Evolutionary conservation across 2,113 vertebrate species (phyloP), one percentile per base, ranked within the genome.

Genomic region (Sturnira hondurensis): DNA sequence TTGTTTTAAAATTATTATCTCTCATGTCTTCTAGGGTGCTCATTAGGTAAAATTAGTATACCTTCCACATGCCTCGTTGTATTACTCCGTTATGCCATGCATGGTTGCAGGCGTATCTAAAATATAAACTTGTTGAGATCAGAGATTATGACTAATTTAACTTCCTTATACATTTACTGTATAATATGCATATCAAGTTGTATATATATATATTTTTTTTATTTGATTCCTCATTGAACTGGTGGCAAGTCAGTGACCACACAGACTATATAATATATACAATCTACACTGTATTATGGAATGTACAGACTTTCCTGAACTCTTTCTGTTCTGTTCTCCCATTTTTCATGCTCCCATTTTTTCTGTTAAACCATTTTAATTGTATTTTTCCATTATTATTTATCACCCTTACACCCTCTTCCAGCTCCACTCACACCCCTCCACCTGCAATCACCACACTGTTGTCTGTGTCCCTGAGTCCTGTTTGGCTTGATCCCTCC

Each of bases 1-100:
- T 52, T 26, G 70, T 73, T 92, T 87, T 8, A 84, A 80, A 97
- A 87, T 76, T 78, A 84, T 81, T 78, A 13, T 61, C n/a, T 68
- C 16, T 78, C 14, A 68, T 45, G 2, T 80, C 17, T 90, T 74
- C 7, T 6, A 92, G 17, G 17, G 58, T 85, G 5, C 20, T 71
- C 3, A 43, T 67, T 73, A 77, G 38, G 1, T 61, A 63, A 82
- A 88, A n/a, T 4, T 50, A 26, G 24, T 45, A 3, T 65, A 41
- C 8, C 33, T 67, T 28, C 61, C 54, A 43, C n/a, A 19, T 76
- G 45, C 17, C 19, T 84, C 61, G 4, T 56, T 89, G 20, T 71
- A 8, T 85, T 91, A 56, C 1, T 85, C 1, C 71, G 17, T 77
- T 86, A 36, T 73, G 43, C 13, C 50, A 61, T 7, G 36, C 14